Evolutionary conservation across 2,888 invertebrate genomes (phyloP).

Genomic region (Asteroscopus sphinx): DNA sequence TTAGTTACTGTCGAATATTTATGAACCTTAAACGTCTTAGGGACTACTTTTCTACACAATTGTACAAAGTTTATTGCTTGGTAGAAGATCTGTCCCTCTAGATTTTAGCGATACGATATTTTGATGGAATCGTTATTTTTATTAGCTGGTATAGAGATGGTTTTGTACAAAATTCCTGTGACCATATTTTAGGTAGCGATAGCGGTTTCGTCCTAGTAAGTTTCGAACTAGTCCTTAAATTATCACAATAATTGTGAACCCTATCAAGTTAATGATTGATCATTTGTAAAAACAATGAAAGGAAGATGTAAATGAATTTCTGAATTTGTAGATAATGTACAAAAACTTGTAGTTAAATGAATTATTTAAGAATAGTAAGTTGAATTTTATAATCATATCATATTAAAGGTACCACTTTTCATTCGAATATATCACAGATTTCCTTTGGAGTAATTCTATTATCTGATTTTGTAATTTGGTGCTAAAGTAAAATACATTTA

Average conservation of each 20-base stretch:
- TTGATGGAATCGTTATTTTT: conserved; percentile 66
- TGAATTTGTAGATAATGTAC: conserved; percentile 87
- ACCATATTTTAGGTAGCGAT: conserved; percentile 81
- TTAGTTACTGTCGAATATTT: conserved; percentile 71
- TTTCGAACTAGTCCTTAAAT: conserved; percentile 87
- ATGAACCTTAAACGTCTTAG: conserved; percentile 71
- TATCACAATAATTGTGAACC: conserved; percentile 65
- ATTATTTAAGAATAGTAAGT: conserved; percentile 81
- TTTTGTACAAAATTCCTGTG: conserved; percentile 85
- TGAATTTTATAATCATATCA: conserved; percentile 89
- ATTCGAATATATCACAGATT: conserved; percentile 67
- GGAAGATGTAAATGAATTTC: conserved; percentile 75
- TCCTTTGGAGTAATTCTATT: conserved; percentile 58
- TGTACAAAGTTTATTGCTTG: conserved; percentile 77
- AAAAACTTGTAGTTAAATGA: conserved; percentile 81
- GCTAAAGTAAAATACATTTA: conserved; percentile 73
- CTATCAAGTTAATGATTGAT: conserved; percentile 60
- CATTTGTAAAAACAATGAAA: conserved; percentile 67
- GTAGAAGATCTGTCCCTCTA: conserved; percentile 66
- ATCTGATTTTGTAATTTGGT: conserved; percentile 72
- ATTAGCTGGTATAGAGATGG: conserved; percentile 64
- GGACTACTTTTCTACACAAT: conserved; percentile 78
- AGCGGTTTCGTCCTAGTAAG: conserved; percentile 87
- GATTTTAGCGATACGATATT: conserved; percentile 64
- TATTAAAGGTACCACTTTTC: conserved; percentile 73